Conservation (phyloP, 1,140 invertebrate species). For the Akabosia matsudoensis region DNA sequence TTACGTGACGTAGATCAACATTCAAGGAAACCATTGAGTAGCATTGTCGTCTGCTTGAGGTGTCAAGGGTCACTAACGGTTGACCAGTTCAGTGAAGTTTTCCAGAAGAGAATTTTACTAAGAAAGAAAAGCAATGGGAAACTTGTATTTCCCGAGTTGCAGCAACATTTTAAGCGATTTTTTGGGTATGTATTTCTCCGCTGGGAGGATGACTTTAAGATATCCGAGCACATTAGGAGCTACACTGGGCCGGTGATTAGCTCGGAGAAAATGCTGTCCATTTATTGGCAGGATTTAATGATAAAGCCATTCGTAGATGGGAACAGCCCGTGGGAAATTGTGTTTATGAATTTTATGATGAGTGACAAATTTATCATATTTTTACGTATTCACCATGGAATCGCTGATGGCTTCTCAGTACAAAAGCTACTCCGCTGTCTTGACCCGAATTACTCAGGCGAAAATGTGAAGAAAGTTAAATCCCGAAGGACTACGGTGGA, state of each 20-base stretch:
- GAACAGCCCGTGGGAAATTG: not conserved
- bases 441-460: not conserved
- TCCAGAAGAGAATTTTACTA: not conserved
- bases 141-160: not conserved
- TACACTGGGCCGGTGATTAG: not conserved
- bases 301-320: not conserved
- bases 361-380: not conserved
- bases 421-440: not conserved
- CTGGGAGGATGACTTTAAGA: not conserved
- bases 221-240: not conserved
- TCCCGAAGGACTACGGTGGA: not conserved
- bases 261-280: not conserved
- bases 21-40: not conserved
- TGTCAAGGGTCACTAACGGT: not conserved
- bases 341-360: not conserved
- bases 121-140: not conserved
- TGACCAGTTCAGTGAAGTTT: not conserved
- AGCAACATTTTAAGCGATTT: not conserved
- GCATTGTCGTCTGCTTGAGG: not conserved
- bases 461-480: not conserved
- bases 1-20: not conserved
- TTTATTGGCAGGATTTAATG: not conserved
- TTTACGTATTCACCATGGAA: conserved; percentile 1
- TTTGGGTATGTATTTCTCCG: not conserved
- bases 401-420: conserved; percentile 4